phyloP scores from a whole-genome alignment of 1,140 invertebrate genomes.

The Pseudomyrmex concolor region DNA sequence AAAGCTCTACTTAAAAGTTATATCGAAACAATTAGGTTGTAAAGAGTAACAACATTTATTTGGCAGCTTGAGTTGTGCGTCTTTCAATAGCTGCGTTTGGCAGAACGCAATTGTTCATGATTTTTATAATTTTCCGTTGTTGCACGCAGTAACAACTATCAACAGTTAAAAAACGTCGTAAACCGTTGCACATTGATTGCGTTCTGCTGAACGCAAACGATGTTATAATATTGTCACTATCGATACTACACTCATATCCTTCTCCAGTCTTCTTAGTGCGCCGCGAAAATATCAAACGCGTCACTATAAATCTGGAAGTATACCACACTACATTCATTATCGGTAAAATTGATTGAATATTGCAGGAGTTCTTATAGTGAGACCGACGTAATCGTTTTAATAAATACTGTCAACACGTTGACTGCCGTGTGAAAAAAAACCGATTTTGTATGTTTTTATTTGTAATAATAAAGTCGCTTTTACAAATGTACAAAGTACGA shows the following conservation, averaged over 20 bases:
- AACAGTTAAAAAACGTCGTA: no score
- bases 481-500: constrained; percentile 56
- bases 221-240: constrained; percentile 37
- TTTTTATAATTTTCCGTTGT: no score
- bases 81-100: constrained; percentile 15
- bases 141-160: no score
- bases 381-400: constrained; percentile 63
- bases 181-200: no score
- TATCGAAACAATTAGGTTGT: constrained; percentile 51
- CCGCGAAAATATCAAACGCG: constrained; percentile 1
- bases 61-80: constrained; percentile 75
- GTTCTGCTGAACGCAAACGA: no score
- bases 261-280: constrained; percentile 27
- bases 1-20: constrained; percentile 48
- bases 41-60: constrained; percentile 67
- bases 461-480: no score
- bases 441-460: no score
- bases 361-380: constrained; percentile 12
- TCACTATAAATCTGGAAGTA: constrained; percentile 16
- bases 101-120: no score
- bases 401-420: constrained; percentile 61
- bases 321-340: constrained; percentile 24
- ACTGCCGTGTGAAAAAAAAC: no score
- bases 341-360: constrained; percentile 37
- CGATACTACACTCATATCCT: background rate